phyloP scores from a whole-genome alignment of 23 tunicate species.

The Phallusia fumigata region DNA sequence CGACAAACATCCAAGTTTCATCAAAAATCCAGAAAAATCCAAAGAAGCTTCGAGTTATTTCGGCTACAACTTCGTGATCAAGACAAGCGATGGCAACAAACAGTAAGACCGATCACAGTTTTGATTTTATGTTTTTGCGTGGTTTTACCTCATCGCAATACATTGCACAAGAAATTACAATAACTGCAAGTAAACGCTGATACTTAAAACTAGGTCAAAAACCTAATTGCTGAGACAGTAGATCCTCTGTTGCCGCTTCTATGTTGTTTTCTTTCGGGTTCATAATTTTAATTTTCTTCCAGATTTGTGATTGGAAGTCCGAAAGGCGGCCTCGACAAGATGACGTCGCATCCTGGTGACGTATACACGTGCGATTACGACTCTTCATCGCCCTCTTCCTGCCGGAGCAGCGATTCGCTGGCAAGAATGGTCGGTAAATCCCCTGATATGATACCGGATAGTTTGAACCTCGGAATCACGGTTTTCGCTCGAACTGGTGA shows the following conservation, averaged over 20 bases:
- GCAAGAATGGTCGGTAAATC: not conserved
- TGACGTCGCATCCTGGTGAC: not conserved
- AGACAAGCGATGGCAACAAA: not conserved
- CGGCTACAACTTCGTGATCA: not conserved
- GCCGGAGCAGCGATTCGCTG: not conserved
- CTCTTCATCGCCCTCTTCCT: not conserved
- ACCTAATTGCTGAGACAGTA: no score
- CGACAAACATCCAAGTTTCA: not conserved
- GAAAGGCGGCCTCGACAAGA: not conserved
- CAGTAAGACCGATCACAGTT: no score
- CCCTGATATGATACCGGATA: slow-evolving; percentile 1
- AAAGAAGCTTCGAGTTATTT: not conserved
- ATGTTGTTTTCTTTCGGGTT: no score
- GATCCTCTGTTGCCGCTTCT: no score
- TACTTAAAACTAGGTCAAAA: no score
- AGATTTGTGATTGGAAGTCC: not conserved
- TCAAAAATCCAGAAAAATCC: not conserved
- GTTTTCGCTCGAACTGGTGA: not conserved
- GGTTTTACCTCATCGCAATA: no score
- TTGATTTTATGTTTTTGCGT: no score
- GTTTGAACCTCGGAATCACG: not conserved
- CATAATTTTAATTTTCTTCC: no score
- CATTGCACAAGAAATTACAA: no score
- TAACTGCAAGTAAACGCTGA: no score
- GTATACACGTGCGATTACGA: not conserved